Base-by-base conservation (phyloP, 2,888 invertebrate species). In the Oligia latruncula region DNA sequence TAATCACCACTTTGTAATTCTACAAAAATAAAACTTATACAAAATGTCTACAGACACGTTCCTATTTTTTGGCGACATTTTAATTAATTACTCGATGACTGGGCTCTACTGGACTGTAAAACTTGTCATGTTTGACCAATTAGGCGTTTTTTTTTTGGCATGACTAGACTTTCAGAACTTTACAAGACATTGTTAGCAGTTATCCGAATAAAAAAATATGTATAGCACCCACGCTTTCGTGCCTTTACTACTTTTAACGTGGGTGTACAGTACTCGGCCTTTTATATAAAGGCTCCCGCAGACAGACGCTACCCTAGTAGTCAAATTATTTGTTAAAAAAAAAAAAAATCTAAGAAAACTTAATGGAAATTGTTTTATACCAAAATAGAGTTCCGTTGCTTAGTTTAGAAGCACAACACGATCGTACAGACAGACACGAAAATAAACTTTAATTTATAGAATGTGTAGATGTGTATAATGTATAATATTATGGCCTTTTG, bases 21-120 rank as follows among this genome's bases (percentile, higher is more conserved):
- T 43, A 15, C 13, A 80, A 49, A 60, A 60, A 17, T 58, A 58
- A 15, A 40, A 29, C 4, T 13, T 15, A 58, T 29, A 29, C 11
- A 46, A 78, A 46, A 55, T 11, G 6, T 35, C 9, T 17, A 17
- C 20, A 20, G 67, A 20, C 29, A 20, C 15, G 15, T 11, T 49
- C 35, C 13, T 11, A 35, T 46, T 74, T 74, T 52, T 82, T 20
- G 23, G 20, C 1, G 46, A 58, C 40, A 74, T 46, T 65, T 23
- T 49, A 40, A 79, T 74, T 82, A 79, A 82, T 74, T 65, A 74
- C 46, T 20, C 20, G n/a, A 58, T 79, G 72, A 78, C 64, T 72
- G 4, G 20, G 11, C n/a, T 55, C n/a, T 15, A 55, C 17, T 35
- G 17, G 40, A 49, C 17, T n/a, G 29, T 23, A 23, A 79, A 82